Conservation (phyloP, 2,113 vertebrate genomes). For the Crotophaga sulcirostris region DNA sequence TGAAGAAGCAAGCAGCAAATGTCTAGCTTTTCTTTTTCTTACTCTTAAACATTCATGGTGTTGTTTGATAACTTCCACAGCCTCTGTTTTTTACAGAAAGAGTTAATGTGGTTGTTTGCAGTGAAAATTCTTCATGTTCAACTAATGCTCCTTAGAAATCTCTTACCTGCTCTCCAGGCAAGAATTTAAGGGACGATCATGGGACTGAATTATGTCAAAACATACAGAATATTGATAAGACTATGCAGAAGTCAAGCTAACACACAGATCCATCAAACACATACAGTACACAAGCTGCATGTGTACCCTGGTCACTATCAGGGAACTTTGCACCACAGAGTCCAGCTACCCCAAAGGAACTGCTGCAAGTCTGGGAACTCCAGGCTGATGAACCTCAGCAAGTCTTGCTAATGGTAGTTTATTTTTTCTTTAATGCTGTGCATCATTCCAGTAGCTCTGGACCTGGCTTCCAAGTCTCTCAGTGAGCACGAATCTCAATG, state of each 20-base stretch:
- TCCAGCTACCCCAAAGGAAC: neutral
- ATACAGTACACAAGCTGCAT: neutral
- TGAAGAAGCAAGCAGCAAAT: neutral
- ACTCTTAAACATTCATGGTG: neutral
- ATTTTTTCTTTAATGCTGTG: neutral
- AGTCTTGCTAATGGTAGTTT: neutral
- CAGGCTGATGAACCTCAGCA: neutral
- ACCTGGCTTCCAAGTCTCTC: neutral
- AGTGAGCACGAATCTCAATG: neutral
- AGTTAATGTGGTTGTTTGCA: neutral
- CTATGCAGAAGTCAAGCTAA: neutral
- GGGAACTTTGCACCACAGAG: neutral
- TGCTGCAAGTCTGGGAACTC: neutral
- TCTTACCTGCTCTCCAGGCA: neutral
- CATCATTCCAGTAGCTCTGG: neutral
- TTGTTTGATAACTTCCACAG: neutral
- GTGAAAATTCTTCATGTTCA: neutral
- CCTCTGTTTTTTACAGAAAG: neutral
- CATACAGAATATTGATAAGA: neutral
- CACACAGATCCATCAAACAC: rapidly evolving
- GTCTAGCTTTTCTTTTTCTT: neutral
- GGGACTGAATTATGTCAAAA: neutral
- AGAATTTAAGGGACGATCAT: neutral
- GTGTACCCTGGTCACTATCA: neutral
- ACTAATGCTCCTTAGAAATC: neutral